Evolutionary conservation across 1,140 invertebrate species (phyloP), one percentile per base, ranked within the genome.

Genomic region (Bombyx mandarina): DNA sequence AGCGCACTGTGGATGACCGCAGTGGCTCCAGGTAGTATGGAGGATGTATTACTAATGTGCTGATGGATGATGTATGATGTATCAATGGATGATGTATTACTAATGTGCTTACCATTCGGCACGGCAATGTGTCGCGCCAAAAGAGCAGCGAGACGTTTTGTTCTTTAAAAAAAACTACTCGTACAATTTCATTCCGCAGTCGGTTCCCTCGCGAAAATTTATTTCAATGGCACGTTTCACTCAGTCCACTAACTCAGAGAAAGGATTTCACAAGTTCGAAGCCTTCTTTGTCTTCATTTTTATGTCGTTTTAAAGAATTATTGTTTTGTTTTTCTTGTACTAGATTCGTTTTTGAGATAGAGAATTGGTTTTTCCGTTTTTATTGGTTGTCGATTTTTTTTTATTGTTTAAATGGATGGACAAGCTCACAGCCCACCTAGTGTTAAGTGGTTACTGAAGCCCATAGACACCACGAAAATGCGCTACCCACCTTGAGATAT

Each of bases 101-200:
- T 18, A n/a, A n/a, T 18, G 12, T 18, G 48, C n/a, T 49, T 18
- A 10, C 8, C 2, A 12, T 22, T 18, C 48, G 7, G 1, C n/a
- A 7, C 3, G 1, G 8, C 54, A 10, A 60, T 69, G 54, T 63
- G 62, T 70, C 58, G 53, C 57, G 26, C 62, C 59, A 62, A 72
- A 71, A 69, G 63, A 71, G 64, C 67, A 69, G 62, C 67, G 64
- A 67, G 65, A 79, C 60, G 71, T 74, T 77, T 75, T 71, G 66
- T 77, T 71, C 62, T 66, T 60, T 56, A 46, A 66, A 70, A 71
- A 73, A 69, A 72, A 63, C 58, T 58, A 62, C 61, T 63, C 59
- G 47, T 57, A 59, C 66, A 67, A 71, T 71, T 73, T 66, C 61
- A 70, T 79, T 79, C 66, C 69, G 44, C 65, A 66, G 60, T 60